These are phyloP conservation scores for Tupaia tana DNA, from an alignment of 2,113 vertebrate species.

Conservation along the genomic window DNA sequence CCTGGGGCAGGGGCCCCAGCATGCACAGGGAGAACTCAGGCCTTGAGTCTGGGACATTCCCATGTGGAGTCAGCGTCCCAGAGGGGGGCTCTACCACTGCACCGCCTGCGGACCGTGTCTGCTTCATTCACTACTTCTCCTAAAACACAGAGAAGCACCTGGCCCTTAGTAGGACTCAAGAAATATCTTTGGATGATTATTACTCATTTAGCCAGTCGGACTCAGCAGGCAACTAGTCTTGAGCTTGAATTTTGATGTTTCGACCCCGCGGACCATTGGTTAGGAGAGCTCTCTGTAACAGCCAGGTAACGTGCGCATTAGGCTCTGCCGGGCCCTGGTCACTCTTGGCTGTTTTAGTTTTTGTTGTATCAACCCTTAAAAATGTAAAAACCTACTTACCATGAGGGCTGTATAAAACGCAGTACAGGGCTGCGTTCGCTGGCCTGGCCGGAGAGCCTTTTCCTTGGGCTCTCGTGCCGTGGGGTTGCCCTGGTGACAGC, in stretches of 20 bases:
- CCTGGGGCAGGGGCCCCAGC: too few species aligned
- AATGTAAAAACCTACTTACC: not conserved
- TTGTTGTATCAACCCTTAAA: not conserved
- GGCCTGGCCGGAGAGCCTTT: not conserved
- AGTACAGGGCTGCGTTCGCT: fast-evolving
- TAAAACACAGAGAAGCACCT: not conserved
- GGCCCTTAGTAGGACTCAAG: not conserved
- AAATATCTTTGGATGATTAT: not conserved
- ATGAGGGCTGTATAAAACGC: not conserved
- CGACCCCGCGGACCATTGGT: not conserved
- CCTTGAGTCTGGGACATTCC: too few species aligned
- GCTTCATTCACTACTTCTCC: not conserved
- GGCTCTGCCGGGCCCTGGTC: not conserved
- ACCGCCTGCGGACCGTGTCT: too few species aligned
- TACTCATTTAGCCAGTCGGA: not conserved
- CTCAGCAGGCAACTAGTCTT: too few species aligned
- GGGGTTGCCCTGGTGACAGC: fast-evolving
- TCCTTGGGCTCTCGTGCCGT: fast-evolving
- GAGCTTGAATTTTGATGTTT: not conserved
- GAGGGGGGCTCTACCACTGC: too few species aligned
- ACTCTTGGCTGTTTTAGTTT: not conserved
- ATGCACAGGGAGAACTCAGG: too few species aligned
- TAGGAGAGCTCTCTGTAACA: not conserved
- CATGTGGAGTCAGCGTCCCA: too few species aligned
- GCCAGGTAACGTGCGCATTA: not conserved